Evolutionary conservation across 2,888 invertebrate genomes (phyloP).

Genomic region (Drosophila austrosaltans): DNA sequence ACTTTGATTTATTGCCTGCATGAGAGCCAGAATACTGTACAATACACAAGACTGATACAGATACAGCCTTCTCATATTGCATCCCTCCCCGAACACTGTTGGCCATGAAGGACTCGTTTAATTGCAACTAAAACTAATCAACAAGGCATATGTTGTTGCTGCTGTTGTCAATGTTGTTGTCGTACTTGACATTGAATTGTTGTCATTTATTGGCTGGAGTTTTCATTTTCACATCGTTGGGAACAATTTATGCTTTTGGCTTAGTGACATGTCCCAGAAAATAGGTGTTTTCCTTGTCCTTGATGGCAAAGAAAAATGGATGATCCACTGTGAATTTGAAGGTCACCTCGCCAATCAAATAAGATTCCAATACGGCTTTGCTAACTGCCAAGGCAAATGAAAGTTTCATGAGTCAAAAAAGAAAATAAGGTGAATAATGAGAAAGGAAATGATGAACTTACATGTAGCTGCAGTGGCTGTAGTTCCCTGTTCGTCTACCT

Average conservation of each 20-base stretch:
- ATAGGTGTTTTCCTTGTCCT: conserved; percentile 40
- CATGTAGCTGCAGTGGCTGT: conserved; percentile 92
- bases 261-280: conserved; percentile 55
- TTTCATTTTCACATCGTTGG: conserved; percentile 7
- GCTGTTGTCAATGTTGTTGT: conserved; percentile 20
- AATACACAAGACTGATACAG: conserved; percentile 33
- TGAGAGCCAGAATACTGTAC: conserved; percentile 35
- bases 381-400: conserved; percentile 18
- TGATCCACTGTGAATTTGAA: conserved; percentile 56
- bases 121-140: conserved; percentile 44
- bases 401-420: background rate
- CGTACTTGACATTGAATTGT: conserved; percentile 59
- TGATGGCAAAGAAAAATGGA: conserved; percentile 66
- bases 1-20: conserved; percentile 69
- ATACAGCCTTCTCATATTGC: conserved; percentile 35
- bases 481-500: conserved; percentile 93
- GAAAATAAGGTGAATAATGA: background rate
- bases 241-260: conserved; percentile 2
- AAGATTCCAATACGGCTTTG: conserved; percentile 24
- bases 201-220: conserved; percentile 50
- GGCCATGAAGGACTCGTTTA: conserved; percentile 34
- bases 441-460: conserved; percentile 30
- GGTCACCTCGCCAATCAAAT: conserved; percentile 65
- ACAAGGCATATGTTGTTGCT: conserved; percentile 21
- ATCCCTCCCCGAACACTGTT: background rate